These are phyloP conservation scores for Callosobruchus maculatus DNA, from an alignment of 2,888 invertebrate species.

Conservation along the genomic window DNA sequence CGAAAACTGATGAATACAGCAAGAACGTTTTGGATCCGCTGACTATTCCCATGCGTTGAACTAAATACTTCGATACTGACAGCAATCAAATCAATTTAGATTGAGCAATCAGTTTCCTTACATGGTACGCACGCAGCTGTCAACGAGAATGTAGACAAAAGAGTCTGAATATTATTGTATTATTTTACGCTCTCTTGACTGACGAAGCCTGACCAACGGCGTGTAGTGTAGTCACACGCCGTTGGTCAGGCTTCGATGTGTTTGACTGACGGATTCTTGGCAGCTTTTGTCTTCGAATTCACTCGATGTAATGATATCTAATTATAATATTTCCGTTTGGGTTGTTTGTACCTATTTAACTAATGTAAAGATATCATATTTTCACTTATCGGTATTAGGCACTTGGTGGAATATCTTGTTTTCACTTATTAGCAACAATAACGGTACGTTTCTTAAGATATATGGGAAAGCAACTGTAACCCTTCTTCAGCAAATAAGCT, in stretches of 20 bases:
- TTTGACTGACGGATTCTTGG: background rate
- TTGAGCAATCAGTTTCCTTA: background rate
- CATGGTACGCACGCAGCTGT: background rate
- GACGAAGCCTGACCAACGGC: too few relatives aligned
- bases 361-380: background rate
- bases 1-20: too few relatives aligned
- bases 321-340: background rate
- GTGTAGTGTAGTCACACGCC: too few relatives aligned
- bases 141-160: background rate
- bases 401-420: background rate
- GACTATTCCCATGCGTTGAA: background rate
- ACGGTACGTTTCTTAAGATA: too few relatives aligned
- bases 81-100: background rate
- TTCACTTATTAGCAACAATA: background rate
- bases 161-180: background rate
- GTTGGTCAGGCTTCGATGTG: background rate
- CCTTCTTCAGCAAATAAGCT: too few relatives aligned
- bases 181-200: background rate
- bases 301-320: background rate
- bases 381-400: background rate
- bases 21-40: too few relatives aligned
- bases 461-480: too few relatives aligned
- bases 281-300: background rate
- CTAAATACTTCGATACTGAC: background rate
- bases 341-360: background rate